phyloP scores from a whole-genome alignment of 2,113 vertebrate genomes.

The Alaudala cheleensis region DNA sequence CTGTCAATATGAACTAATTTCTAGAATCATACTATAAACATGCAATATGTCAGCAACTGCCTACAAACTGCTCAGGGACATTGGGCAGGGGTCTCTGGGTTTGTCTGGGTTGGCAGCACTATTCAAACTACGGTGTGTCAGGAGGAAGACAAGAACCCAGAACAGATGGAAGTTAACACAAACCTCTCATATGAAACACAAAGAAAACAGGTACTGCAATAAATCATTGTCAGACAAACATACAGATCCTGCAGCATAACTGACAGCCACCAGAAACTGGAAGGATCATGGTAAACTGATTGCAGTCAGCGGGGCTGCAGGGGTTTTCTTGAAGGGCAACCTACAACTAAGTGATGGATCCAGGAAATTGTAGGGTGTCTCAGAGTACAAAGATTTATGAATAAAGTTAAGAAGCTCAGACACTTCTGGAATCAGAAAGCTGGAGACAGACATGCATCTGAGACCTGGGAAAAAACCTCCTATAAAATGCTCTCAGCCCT shows the following conservation, averaged over 20 bases:
- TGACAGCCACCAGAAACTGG: neutral
- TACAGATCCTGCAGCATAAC: neutral
- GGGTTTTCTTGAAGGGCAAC: neutral
- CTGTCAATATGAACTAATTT: neutral
- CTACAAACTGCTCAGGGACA: neutral
- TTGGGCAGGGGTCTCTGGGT: neutral
- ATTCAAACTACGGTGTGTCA: neutral
- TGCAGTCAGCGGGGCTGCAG: fast-evolving
- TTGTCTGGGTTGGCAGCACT: neutral
- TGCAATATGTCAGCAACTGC: neutral
- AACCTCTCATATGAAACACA: neutral
- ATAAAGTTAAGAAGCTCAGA: neutral
- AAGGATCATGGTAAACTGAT: neutral
- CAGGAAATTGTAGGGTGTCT: neutral
- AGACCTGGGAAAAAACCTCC: neutral
- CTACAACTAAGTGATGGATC: neutral
- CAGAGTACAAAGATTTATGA: neutral
- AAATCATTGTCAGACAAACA: constrained; percentile 12
- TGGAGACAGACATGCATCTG: neutral
- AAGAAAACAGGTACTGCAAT: neutral
- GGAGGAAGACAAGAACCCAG: neutral
- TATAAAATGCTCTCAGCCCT: neutral
- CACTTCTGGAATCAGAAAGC: neutral
- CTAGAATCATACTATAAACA: neutral
- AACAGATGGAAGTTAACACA: neutral